Conservation (phyloP, 2,113 vertebrate species). For the Alosa alosa region DNA sequence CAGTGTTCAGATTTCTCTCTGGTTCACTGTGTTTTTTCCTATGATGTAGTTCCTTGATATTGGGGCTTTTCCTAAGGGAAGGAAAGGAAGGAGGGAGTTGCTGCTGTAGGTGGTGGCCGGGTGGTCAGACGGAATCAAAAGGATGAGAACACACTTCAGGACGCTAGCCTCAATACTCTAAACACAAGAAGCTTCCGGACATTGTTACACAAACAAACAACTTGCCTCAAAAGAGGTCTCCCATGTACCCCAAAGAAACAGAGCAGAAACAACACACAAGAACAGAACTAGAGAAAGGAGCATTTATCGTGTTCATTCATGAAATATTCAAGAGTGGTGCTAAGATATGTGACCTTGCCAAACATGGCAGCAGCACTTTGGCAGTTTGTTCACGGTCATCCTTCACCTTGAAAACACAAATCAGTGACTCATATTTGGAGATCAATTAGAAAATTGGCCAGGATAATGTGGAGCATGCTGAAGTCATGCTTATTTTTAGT, state of each 20-base stretch:
- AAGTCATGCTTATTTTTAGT: constrained; percentile 14
- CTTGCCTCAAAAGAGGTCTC: constrained; percentile 21
- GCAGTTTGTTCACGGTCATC: not conserved
- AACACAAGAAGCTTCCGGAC: constrained; percentile 1
- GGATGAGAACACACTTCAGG: not conserved
- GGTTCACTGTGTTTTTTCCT: not conserved
- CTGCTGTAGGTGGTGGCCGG: not conserved
- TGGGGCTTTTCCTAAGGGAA: not conserved
- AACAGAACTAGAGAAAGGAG: not conserved
- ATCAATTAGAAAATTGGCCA: not conserved
- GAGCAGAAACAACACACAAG: not conserved
- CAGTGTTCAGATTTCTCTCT: not conserved
- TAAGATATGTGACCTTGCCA: not conserved
- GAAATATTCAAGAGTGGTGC: not conserved
- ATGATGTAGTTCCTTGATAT: not conserved
- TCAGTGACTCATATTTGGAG: not conserved
- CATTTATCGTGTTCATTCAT: not conserved
- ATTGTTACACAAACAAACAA: constrained; percentile 7
- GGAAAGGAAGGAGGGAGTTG: not conserved
- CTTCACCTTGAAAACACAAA: not conserved
- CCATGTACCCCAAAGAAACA: not conserved
- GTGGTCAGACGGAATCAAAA: not conserved
- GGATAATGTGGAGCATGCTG: not conserved
- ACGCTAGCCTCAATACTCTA: not conserved
- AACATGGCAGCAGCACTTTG: not conserved